Base-by-base conservation (phyloP, 35 echinoderm and acorn worm genomes). In the Diadema setosum region DNA sequence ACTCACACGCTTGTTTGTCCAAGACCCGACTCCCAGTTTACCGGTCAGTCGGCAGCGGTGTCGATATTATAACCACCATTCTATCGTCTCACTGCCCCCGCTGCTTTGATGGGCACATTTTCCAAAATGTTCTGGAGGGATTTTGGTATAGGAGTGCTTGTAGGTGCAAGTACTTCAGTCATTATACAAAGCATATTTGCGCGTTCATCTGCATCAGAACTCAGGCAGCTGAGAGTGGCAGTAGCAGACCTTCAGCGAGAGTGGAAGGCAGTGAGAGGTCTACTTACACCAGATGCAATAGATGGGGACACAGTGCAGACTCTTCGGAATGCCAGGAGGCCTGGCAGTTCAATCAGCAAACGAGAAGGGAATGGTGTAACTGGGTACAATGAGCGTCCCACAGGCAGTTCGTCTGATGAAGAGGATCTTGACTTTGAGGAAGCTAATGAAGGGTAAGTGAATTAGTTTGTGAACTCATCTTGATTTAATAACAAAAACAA, bases 391-490 rank as follows among this genome's bases (percentile, higher is more conserved):
- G 30, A 26, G 37, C 18, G 30, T 26, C 63, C 30, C 24, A 26
- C 21, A 9, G 37, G 63, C 63, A 33, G 27, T 14, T 33, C 27
- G 2, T 26, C 30, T 67, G 63, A 67, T n/a, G 63, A 67, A 9
- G 63, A 67, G 37, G 63, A 67, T 67, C 63, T 67, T 27, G 63
- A 67, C 63, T 67, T 67, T 67, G 63, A 67, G 37, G 63, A 67
- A 29, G 63, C 63, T 67, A 2, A 67, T 32, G 63, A 67, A 34
- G 63, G 63, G 63, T 67, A n/a, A 67, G 21, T 30, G 2, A 25
- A 23, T 64, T 32, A 1, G 34, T 30, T 55, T 12, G 21, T 55
- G 49, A 16, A 21, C 14, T 55, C 14, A 55, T 16, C 49, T 21
- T 55, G 21, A 55, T 16, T 55, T 55, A 21, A 55, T 55, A 2